Base-by-base conservation (phyloP, 2,888 invertebrate genomes). In the Pandemis heparana region DNA sequence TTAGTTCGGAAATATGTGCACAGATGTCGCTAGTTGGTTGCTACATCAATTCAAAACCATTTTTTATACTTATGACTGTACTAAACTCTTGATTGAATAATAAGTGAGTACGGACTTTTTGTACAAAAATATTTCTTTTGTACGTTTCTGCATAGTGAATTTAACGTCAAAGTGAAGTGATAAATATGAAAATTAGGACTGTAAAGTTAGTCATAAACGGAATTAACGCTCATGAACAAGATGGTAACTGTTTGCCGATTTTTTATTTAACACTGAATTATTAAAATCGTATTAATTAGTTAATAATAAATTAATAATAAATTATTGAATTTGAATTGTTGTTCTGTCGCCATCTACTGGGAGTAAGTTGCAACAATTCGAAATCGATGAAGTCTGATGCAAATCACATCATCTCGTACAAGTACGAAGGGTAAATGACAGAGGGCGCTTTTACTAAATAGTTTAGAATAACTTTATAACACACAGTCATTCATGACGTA, bases 311-410 rank as follows among this genome's bases (percentile, higher is more conserved):
- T 32, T 32, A 32, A 23, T 2, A 2, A 32, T 32, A 2, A 32
- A 32, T 32, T 1, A 32, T 32, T 32, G 1, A 32, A 32, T 32
- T 2, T 32, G 2, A 7, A 1, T n/a, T 14, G 14, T 56, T 10
- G 12, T 56, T 23, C 23, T 12, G 4, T n/a, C 64, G 64, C 70
- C 70, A 65, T 65, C 70, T 64, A 39, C 5, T 38, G 39, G 1
- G 43, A 39, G 2, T 5, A 5, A 18, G 14, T 12, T 0, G 48
- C 12, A 14, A 32, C 48, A 59, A 3, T 10, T 60, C 6, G 23
- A 48, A 53, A 71, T 71, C 70, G 14, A 71, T 64, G 59, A 59
- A 9, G 5, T n/a, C 8, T 23, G 23, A 7, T 10, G 5, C 12
- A 5, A 12, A 56, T 5, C 10, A n/a, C 56, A 2, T 32, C 23